phyloP scores from a whole-genome alignment of 2,113 vertebrate genomes.

The Bothrops jararaca region DNA sequence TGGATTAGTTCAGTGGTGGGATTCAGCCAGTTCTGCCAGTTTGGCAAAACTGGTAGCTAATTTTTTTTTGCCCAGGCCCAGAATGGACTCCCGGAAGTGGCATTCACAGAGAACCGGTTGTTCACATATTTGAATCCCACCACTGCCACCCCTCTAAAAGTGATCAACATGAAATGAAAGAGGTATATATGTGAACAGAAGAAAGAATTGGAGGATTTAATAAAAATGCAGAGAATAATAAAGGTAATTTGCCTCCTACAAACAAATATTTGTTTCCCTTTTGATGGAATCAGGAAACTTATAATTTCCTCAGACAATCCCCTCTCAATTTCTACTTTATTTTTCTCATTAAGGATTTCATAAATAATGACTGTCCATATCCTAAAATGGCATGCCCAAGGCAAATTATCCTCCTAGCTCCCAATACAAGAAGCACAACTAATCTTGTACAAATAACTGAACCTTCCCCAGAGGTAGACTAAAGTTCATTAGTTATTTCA shows the following conservation, averaged over 20 bases:
- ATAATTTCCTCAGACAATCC: not conserved
- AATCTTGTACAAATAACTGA: conserved; percentile 34
- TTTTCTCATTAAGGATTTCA: not conserved
- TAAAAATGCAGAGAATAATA: not conserved
- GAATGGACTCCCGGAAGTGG: too few species aligned
- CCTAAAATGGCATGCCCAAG: not conserved
- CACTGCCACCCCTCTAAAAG: not conserved
- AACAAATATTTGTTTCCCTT: not conserved
- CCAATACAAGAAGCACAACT: conserved; percentile 11
- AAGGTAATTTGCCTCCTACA: not conserved
- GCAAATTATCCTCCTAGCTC: conserved; percentile 4
- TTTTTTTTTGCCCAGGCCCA: too few species aligned
- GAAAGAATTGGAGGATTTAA: not conserved
- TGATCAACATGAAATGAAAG: not conserved
- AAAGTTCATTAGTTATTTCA: conserved; percentile 37
- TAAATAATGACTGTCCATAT: not conserved
- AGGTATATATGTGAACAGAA: not conserved
- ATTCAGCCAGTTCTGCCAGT: too few species aligned
- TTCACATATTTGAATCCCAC: too few species aligned
- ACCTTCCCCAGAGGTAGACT: conserved; percentile 21
- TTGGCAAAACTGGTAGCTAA: too few species aligned
- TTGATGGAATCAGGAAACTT: not conserved
- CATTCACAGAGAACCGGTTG: too few species aligned
- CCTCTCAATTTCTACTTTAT: not conserved
- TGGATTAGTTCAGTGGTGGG: not conserved